These are phyloP conservation scores for Argyra leucocephala DNA, from an alignment of 2,888 invertebrate genomes.

Conservation along the genomic window DNA sequence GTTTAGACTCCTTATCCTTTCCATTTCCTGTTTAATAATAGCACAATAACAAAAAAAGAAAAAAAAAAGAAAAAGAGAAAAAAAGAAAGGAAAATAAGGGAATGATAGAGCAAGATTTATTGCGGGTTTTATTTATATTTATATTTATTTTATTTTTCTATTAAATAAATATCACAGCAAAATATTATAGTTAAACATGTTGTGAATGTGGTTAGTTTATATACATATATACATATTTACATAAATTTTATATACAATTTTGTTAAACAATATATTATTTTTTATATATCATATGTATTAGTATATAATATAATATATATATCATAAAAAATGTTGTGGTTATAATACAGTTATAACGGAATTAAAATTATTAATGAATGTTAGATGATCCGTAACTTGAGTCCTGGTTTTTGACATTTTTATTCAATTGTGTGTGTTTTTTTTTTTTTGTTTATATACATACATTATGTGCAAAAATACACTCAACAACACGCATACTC, in stretches of 20 bases:
- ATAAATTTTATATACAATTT: not conserved
- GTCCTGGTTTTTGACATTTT: no score
- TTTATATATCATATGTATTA: no score
- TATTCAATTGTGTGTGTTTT: no score
- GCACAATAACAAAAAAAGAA: not conserved
- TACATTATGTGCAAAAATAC: not conserved
- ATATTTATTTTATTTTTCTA: not conserved
- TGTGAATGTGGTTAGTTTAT: not conserved
- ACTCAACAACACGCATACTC: not conserved
- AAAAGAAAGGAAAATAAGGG: not conserved
- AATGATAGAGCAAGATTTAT: not conserved
- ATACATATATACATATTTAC: not conserved
- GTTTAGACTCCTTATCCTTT: slow-evolving; percentile 47
- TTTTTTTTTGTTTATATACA: not conserved
- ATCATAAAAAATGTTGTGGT: no score
- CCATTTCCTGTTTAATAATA: slow-evolving; percentile 55
- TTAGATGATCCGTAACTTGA: not conserved
- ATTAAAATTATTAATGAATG: not conserved
- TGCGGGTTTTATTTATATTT: not conserved
- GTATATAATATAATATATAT: no score
- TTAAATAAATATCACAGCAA: not conserved
- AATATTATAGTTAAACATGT: not conserved
- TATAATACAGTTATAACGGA: not conserved
- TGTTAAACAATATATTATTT: no score
- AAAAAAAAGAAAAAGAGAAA: not conserved